Conservation (phyloP, 2,797 vertebrate species). For the Protosalanx chinensis region DNA sequence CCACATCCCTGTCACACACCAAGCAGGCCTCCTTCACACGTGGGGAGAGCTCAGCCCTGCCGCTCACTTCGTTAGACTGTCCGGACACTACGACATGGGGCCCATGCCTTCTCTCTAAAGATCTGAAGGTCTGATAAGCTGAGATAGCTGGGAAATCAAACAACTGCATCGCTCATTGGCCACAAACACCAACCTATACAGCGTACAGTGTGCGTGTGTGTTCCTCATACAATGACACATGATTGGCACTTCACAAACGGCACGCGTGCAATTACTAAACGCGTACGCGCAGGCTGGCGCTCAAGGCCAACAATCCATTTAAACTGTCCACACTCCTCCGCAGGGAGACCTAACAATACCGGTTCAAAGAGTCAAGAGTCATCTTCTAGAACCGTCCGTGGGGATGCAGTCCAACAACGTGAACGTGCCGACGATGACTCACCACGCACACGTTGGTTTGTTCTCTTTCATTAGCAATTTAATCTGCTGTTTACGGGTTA, state of each 20-base stretch:
- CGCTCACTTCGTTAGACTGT: background rate
- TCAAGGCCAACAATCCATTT: background rate
- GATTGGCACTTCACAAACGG: background rate
- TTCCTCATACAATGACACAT: background rate
- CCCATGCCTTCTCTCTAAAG: background rate
- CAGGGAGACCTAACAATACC: too few relatives aligned
- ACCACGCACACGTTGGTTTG: background rate
- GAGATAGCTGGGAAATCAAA: background rate
- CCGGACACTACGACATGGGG: background rate
- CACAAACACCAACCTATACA: background rate
- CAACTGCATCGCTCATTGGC: background rate
- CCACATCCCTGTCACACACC: background rate
- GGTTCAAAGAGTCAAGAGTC: too few relatives aligned
- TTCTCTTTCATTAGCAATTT: background rate
- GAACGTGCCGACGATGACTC: background rate
- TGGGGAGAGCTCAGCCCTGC: background rate
- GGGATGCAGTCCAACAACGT: background rate
- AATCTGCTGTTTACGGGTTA: background rate
- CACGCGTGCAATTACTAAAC: background rate
- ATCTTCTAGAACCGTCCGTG: background rate
- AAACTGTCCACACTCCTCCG: background rate
- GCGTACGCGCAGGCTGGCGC: background rate
- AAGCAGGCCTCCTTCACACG: background rate
- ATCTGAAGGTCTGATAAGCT: background rate
- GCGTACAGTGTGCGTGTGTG: too few relatives aligned